A percentile compares a stretch with the other conserved stretches of the same genome.
These are phyloP conservation scores for Neotragus pygmaeus DNA, from an alignment of 2,113 vertebrate species.

Conservation along the genomic window DNA sequence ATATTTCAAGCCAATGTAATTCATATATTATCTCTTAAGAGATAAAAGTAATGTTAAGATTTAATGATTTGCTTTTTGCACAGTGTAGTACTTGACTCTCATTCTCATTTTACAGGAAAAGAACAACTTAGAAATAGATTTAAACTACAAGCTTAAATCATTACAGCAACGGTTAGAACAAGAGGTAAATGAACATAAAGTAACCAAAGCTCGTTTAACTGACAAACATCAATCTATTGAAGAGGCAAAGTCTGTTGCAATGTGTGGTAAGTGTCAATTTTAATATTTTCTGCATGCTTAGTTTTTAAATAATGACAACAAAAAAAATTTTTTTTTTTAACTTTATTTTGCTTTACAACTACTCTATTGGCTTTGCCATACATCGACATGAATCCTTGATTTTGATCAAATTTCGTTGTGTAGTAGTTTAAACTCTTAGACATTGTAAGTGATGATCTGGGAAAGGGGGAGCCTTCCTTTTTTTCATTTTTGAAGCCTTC, in stretches of 20 bases:
- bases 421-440: neutral
- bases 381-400: too few species aligned
- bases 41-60: neutral
- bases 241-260: constrained; percentile 95
- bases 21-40: neutral
- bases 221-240: constrained; percentile 98
- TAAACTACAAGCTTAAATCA: constrained; percentile 97
- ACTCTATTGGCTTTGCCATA: too few species aligned
- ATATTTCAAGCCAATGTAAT: neutral
- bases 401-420: constrained; percentile 27
- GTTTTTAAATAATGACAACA: constrained; percentile 22
- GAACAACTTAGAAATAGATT: constrained; percentile 97
- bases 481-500: neutral
- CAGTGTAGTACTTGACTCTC: neutral
- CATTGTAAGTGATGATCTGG: neutral
- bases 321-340: too few species aligned
- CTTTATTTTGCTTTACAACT: too few species aligned
- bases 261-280: constrained; percentile 88
- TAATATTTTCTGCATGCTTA: neutral
- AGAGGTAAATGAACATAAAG: constrained; percentile 93
- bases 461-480: neutral
- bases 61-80: neutral
- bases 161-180: constrained; percentile 96
- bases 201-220: constrained; percentile 93
- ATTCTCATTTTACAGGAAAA: constrained; percentile 88